A percentile compares a stretch with the other conserved stretches of the same genome.
Evolutionary conservation across 2,113 vertebrate genomes (phyloP).

Genomic region (Erinaceus europaeus): DNA sequence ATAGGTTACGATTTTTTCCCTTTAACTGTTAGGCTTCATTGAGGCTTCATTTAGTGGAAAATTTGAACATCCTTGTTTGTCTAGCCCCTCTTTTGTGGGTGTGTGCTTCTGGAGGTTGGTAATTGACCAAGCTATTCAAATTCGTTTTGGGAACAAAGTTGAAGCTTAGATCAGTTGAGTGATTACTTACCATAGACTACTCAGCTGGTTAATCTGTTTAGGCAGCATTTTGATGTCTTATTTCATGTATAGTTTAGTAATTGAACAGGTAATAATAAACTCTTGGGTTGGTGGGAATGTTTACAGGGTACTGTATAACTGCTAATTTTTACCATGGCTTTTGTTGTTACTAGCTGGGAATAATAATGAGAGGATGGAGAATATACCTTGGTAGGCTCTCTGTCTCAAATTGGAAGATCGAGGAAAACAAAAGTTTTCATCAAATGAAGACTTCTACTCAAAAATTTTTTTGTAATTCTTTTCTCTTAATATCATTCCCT

Average conservation of each 20-base stretch:
- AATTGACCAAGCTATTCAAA: neutral
- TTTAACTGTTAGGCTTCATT: too few species aligned
- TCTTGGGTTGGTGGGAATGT: neutral
- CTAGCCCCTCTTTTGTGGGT: neutral
- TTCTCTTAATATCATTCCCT: neutral
- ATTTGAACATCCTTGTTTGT: neutral
- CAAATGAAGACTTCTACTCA: neutral
- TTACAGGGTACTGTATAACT: neutral
- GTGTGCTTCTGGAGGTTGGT: neutral
- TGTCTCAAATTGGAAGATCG: neutral
- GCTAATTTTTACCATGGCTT: conserved; percentile 38
- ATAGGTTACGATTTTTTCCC: too few species aligned
- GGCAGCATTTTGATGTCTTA: neutral
- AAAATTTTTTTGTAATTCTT: neutral
- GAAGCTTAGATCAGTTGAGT: neutral
- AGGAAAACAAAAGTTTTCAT: neutral
- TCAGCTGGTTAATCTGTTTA: neutral
- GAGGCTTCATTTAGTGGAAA: too few species aligned
- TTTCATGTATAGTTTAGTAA: conserved; percentile 22
- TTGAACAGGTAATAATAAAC: neutral
- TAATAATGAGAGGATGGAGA: neutral
- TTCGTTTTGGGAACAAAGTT: neutral
- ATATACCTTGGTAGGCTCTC: neutral
- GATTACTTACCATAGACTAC: neutral
- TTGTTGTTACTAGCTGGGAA: neutral